Evolutionary conservation across 2,113 vertebrate genomes (phyloP), one percentile per base, ranked within the genome.

Genomic region (Indicator maculatus): DNA sequence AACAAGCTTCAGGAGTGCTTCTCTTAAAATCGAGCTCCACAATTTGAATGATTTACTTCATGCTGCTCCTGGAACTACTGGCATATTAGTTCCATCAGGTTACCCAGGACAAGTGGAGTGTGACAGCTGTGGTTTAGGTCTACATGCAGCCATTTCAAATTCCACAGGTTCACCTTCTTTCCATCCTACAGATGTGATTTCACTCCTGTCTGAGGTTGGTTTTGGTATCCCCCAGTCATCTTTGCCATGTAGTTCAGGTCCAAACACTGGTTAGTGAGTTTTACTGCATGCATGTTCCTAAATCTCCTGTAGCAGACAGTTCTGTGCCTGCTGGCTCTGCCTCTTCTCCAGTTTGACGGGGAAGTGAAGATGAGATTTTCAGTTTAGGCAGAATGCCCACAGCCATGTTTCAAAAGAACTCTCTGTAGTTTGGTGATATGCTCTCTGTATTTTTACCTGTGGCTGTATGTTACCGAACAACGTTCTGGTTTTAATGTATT

Each of bases 401-500:
- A 73, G 85, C 50, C 66, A 27, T 7, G 60, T 70, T 79, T 73
- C 50, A 55, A 89, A 66, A 11, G 45, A 91, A 70, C 85, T 69
- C 45, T 31, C 70, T 71, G 74, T 3, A 88, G 45, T 63, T 47
- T 50, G 71, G 16, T 63, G 81, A 65, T 52, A 31, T 8, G 74
- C 71, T 80, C 56, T 6, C 31, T 6, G 60, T 52, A 33, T 52
- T 83, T 88, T 52, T 5, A 80, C 85, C 66, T 26, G n/a, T 56
- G 72, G 78, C 75, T 91, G 2, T 16, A 39, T 0, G 8, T 50
- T 44, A 56, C 66, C n/a, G 82, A 85, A 60, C 31, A 11, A 77
- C 89, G 78, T 41, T 85, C 79, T 86, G 87, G 8, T 53, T 92
- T 89, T 56, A 75, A 90, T 89, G 81, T 36, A 56, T 86, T 89